Conservation (phyloP, 2,888 invertebrate genomes). For the Machimus atricapillus region DNA sequence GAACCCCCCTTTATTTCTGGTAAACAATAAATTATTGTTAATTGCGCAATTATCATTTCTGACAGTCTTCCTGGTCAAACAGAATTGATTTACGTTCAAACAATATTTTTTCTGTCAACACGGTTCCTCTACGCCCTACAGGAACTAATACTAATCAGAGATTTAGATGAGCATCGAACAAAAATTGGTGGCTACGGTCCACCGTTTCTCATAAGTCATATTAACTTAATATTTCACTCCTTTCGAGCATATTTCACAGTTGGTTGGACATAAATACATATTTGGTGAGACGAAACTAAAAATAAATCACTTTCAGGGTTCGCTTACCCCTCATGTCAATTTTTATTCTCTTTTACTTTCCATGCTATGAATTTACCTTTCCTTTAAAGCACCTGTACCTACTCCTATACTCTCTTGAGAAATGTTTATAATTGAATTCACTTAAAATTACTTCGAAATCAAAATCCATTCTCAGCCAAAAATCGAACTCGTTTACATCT, state of each 20-base stretch:
- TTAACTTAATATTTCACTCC: background rate
- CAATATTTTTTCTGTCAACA: background rate
- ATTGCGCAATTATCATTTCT: conserved; percentile 39
- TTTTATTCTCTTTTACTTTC: too few species aligned
- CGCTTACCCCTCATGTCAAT: too few species aligned
- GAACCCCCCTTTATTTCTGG: background rate
- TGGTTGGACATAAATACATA: background rate
- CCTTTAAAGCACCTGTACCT: too few species aligned
- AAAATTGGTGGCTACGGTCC: background rate
- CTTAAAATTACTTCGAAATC: background rate
- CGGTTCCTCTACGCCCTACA: background rate
- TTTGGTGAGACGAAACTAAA: too few species aligned
- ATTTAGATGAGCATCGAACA: background rate
- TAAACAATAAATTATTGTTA: conserved; percentile 30
- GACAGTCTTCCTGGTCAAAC: background rate
- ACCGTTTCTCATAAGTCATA: background rate
- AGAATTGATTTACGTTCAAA: conserved; percentile 19
- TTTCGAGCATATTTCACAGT: background rate
- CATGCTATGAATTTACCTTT: too few species aligned
- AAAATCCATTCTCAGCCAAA: background rate
- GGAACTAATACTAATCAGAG: background rate
- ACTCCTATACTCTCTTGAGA: background rate
- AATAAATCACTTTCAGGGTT: too few species aligned
- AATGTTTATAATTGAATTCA: background rate
- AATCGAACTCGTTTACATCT: background rate